Percentiles rank a stretch among this genome's conserved stretches.
These are phyloP conservation scores for Riparia riparia DNA, from an alignment of 2,113 vertebrate species.

Conservation along the genomic window DNA sequence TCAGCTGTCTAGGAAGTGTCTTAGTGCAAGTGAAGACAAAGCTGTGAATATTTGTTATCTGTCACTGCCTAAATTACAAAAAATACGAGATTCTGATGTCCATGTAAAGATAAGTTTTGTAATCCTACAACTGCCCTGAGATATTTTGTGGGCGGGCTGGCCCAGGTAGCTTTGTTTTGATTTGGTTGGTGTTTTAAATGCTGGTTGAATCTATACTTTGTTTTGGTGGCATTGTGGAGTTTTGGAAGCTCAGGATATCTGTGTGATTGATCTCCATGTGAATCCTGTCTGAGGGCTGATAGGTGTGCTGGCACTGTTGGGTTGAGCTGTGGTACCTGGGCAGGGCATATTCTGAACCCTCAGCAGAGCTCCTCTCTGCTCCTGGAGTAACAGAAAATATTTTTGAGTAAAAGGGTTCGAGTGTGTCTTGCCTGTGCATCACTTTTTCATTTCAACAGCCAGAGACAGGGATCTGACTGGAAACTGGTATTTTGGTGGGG, in stretches of 20 bases:
- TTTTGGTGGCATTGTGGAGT: background rate
- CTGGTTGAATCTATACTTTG: background rate
- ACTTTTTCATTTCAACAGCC: background rate
- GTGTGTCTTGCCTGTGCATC: background rate
- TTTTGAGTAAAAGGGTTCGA: background rate
- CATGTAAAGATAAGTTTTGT: background rate
- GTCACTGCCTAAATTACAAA: background rate
- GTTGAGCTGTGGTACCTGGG: background rate
- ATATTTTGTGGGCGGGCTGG: background rate
- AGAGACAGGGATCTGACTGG: background rate
- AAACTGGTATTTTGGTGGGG: background rate
- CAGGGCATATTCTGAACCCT: background rate
- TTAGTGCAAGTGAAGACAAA: background rate
- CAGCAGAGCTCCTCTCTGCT: background rate
- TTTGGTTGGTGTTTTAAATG: background rate
- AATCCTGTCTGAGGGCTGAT: background rate
- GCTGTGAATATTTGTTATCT: background rate
- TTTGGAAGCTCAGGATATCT: background rate
- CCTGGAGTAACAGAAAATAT: background rate
- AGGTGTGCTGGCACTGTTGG: background rate
- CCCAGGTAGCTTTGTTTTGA: background rate
- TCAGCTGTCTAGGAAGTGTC: background rate
- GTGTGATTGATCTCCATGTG: background rate
- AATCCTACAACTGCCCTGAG: background rate
- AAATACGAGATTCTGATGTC: background rate